Conservation (phyloP, 2,113 vertebrate genomes). For the Heterocephalus glaber region DNA sequence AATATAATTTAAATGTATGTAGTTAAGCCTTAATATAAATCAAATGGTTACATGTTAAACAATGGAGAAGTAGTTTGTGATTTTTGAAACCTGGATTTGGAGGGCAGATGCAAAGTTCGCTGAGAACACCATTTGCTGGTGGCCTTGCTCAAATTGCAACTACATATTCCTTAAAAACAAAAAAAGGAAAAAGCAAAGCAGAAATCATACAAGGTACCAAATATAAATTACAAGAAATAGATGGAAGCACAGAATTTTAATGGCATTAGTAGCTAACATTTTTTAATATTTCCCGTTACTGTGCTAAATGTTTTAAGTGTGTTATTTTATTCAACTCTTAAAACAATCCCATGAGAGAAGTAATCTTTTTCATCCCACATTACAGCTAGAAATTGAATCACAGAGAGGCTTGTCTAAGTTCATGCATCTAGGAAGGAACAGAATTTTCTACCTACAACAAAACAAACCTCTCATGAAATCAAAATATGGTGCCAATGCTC, state of each 20-base stretch:
- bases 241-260: background rate
- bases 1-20: background rate
- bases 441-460: background rate
- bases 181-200: background rate
- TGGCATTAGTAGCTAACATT: background rate
- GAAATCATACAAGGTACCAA: background rate
- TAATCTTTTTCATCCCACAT: background rate
- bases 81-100: background rate
- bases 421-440: background rate
- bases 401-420: background rate
- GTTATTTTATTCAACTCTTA: background rate
- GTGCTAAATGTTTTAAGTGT: background rate
- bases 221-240: background rate
- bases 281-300: background rate
- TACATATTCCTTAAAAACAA: background rate
- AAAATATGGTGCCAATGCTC: background rate
- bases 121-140: background rate
- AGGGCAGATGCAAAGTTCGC: background rate
- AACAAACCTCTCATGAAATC: background rate
- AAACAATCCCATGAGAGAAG: background rate
- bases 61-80: background rate
- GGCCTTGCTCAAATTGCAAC: background rate
- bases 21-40: background rate
- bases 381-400: background rate
- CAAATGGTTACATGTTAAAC: background rate